These are phyloP conservation scores for Ictalurus furcatus DNA, from an alignment of 2,113 vertebrate species.

Conservation along the genomic window DNA sequence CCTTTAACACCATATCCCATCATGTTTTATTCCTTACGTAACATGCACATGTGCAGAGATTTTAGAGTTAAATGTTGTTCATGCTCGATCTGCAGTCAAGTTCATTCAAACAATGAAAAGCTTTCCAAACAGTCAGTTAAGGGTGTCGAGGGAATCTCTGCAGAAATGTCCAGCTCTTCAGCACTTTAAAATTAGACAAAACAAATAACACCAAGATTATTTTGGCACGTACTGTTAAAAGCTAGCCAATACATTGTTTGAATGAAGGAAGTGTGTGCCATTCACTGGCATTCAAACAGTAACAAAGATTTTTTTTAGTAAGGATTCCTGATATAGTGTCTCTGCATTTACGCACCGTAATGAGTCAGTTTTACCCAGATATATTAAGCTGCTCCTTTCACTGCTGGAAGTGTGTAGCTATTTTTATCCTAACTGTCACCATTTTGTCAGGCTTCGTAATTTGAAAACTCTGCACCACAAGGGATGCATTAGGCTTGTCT, in stretches of 20 bases:
- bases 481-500: conserved; percentile 43
- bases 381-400: conserved; percentile 14
- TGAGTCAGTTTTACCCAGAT: conserved; percentile 5
- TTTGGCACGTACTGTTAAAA: not conserved
- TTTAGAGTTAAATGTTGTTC: not conserved
- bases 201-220: not conserved
- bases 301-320: not conserved
- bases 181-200: not conserved
- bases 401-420: conserved; percentile 24
- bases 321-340: conserved; percentile 2
- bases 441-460: conserved; percentile 32
- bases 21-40: not conserved
- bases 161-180: not conserved
- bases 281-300: not conserved
- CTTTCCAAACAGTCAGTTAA: not conserved
- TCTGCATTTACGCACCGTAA: not conserved
- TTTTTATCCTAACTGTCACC: conserved; percentile 37
- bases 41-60: not conserved
- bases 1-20: not conserved
- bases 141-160: not conserved
- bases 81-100: not conserved
- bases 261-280: not conserved
- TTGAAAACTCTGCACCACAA: conserved; percentile 18
- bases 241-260: not conserved
- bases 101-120: not conserved